Base-by-base conservation (phyloP, 2,113 vertebrate species). In the Picathartes gymnocephalus region DNA sequence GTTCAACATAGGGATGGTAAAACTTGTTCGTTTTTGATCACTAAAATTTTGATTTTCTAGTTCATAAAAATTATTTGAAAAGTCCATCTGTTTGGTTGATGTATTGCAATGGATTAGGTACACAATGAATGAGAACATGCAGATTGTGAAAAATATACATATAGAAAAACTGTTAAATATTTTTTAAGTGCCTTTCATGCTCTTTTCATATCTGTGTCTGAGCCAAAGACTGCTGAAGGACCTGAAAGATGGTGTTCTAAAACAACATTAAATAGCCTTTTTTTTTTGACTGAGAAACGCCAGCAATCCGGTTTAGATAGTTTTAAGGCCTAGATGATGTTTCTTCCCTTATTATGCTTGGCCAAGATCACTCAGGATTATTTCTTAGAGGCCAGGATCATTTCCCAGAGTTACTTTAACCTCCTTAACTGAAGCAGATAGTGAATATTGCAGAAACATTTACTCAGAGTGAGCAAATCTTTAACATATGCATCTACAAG, bases 261-360 rank as follows among this genome's bases (percentile, higher is more conserved):
- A 88, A 39, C 0, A 0, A 3, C 27, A 68, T 19, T 30, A 78
- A 90, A 68, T 10, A 4, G 54, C 2, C 5, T 5, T 51, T 80
- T 85, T 85, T 40, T 83, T 58, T 58, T 37, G 4, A 85, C 62
- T 44, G 15, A 68, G 40, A 76, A 91, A 68, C 7, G 31, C 9
- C 51, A 87, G 16, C 39, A 77, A 33, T n/a, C 3, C 33, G 40
- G 5, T 35, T 93, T 28, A 71, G 15, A 64, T 13, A 68, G 28
- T 31, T 92, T 73, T 66, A n/a, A 19, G 18, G 44, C 68, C 37
- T 71, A 60, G 14, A 73, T 47, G 69, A 68, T 13, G 13, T 84
- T 70, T 74, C 37, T 78, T 70, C 27, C 42, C 23, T 71, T 35
- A 54, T 77, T 76, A 37, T 28, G 6, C 11, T n/a, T 42, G 27